These are phyloP conservation scores for Artibeus lituratus DNA, from an alignment of 2,797 vertebrate species.

Conservation along the genomic window DNA sequence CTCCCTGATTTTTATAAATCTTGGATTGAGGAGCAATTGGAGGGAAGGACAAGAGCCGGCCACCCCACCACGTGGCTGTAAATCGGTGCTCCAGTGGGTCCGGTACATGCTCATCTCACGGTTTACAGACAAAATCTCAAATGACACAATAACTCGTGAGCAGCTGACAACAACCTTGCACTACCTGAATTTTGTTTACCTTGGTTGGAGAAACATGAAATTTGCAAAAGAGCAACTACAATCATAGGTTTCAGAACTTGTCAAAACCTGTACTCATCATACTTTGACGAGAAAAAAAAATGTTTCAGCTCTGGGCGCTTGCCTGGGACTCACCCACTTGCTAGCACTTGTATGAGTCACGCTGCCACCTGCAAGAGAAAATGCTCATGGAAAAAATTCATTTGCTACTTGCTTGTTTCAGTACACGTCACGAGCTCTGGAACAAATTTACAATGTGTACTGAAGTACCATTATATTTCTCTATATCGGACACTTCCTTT, in stretches of 20 bases:
- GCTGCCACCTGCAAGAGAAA: neutral
- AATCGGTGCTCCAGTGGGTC: neutral
- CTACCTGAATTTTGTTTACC: neutral
- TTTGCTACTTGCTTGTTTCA: neutral
- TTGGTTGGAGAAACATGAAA: neutral
- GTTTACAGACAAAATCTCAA: neutral
- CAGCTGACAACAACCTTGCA: neutral
- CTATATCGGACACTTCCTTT: neutral
- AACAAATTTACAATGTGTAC: neutral
- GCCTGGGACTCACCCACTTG: neutral
- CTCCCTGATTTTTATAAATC: neutral
- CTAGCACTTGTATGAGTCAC: neutral
- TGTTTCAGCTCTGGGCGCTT: neutral
- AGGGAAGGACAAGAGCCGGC: neutral
- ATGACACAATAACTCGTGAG: neutral
- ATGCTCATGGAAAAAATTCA: neutral
- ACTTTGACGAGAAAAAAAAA: neutral
- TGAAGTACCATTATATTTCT: neutral
- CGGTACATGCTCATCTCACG: neutral
- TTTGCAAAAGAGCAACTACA: neutral
- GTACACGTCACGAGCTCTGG: neutral
- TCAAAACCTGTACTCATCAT: neutral
- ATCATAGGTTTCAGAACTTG: neutral
- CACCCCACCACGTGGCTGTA: neutral
- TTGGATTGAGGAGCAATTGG: neutral